Evolutionary conservation across 2,797 vertebrate genomes (phyloP), one percentile per base, ranked within the genome.

Genomic region (Gambelia wislizenii): DNA sequence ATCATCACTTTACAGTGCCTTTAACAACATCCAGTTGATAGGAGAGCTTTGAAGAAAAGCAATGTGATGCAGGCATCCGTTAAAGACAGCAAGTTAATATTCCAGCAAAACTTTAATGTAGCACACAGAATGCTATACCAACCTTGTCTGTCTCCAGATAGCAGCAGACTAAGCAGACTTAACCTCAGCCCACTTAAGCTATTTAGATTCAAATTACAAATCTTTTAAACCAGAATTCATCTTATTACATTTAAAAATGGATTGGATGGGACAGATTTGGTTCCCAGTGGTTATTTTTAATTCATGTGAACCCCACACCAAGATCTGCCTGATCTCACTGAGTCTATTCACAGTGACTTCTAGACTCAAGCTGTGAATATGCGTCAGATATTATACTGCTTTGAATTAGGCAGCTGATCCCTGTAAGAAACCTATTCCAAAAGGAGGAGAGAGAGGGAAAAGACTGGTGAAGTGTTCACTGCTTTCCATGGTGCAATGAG

Each of bases 211-310:
- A 82, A 94, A 92, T 13, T 89, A n/a, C 90, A 85, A 90, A 88
- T 77, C 10, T 91, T n/a, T 90, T 93, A 90, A 86, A 4, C 25
- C 14, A 20, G 36, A 59, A 78, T 87, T 90, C 92, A 79, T 44
- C 56, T 91, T 52, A 89, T 91, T 93, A 84, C 25, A 85, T 90
- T 94, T 83, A 84, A 85, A 92, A 92, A 86, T 90, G 78, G 91
- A 52, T 78, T 84, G 92, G 0, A 20, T 88, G 9, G n/a, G 90
- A 85, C 52, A 91, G 33, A 88, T 47, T 86, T 91, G 85, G 74
- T 75, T 91, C 47, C 7, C 1, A 88, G 14, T 84, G 13, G 52
- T 91, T 82, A 74, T 80, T 94, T 89, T 89, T 93, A 90, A 91
- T 83, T 87, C 49, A 88, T n/a, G 27, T 3, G 79, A 90, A 61